Percentiles rank a stretch among this genome's conserved stretches.
These are phyloP conservation scores for Heloderma charlesbogerti DNA, from an alignment of 2,113 vertebrate species.

Conservation along the genomic window DNA sequence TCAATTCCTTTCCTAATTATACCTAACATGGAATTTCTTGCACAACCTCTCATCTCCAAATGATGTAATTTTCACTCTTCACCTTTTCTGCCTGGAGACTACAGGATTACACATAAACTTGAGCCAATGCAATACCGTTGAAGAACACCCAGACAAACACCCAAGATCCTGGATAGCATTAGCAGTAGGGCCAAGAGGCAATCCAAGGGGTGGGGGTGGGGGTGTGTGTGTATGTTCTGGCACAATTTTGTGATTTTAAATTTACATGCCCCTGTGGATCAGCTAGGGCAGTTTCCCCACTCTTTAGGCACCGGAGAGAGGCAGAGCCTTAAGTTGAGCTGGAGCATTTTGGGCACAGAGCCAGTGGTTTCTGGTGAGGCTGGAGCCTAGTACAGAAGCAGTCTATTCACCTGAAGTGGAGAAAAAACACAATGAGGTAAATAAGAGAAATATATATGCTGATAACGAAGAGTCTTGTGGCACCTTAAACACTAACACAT, in stretches of 20 bases:
- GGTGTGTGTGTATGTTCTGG: no score
- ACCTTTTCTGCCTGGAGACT: neutral
- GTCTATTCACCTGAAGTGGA: no score
- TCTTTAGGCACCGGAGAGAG: neutral
- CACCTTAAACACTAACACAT: no score
- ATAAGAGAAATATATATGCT: no score
- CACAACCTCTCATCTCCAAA: neutral
- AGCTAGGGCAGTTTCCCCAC: neutral
- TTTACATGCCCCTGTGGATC: neutral
- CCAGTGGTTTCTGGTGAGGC: neutral
- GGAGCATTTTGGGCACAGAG: no score
- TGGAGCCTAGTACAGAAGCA: no score
- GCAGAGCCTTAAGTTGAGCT: neutral
- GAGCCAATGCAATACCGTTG: neutral
- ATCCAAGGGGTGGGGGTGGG: no score
- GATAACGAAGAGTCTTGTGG: no score
- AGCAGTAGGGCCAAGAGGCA: neutral
- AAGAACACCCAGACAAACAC: neutral
- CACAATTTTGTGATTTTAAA: neutral
- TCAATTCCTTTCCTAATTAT: no score
- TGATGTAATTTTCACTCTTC: neutral
- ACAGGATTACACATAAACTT: neutral
- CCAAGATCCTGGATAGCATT: neutral
- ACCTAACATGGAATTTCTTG: no score
- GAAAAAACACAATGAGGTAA: no score